Evolutionary conservation across 1,140 invertebrate species (phyloP), one percentile per base, ranked within the genome.

Genomic region (Lepidotrigona ventralis): DNA sequence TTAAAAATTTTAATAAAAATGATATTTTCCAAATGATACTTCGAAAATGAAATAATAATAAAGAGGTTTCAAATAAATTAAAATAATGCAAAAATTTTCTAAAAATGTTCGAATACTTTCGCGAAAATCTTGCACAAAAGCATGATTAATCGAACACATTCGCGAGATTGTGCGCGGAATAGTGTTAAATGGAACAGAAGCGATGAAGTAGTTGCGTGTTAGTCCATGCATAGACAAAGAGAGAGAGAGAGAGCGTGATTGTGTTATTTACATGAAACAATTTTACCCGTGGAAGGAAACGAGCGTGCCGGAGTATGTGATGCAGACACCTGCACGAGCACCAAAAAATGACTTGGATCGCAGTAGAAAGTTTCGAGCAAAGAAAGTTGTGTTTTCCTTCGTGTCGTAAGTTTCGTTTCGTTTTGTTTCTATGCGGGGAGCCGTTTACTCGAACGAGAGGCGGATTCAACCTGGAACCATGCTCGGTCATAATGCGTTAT

Each of bases 281-380:
- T 79, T 71, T 70, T 63, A 21, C 51, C 33, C 26, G 53, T n/a
- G n/a, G n/a, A 33, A 72, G 75, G 69, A 84, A 84, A 76, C 26
- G 76, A 71, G 56, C 33, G 39, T 68, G 69, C 15, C 19, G 15
- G 14, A 64, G n/a, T 68, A 21, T 5, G 51, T 15, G 60, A 54
- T 26, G 26, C 1, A 58, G 69, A 39, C 54, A 69, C 69, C n/a
- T 73, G 71, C 19, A 56, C 53, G 26, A 8, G 70, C 23, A 77
- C 83, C n/a, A 68, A 79, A 54, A 78, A 56, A 29, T 46, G 76
- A 70, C 26, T 63, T 64, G 81, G 78, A 84, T 84, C 71, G 69
- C 58, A 21, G n/a, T 75, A 83, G n/a, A n/a, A n/a, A n/a, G n/a
- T n/a, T n/a, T n/a, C n/a, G n/a, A n/a, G n/a, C n/a, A n/a, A n/a